Percentiles rank a stretch among this genome's conserved stretches.
Evolutionary conservation across 2,888 invertebrate species (phyloP).

Genomic region (Oligia strigilis): DNA sequence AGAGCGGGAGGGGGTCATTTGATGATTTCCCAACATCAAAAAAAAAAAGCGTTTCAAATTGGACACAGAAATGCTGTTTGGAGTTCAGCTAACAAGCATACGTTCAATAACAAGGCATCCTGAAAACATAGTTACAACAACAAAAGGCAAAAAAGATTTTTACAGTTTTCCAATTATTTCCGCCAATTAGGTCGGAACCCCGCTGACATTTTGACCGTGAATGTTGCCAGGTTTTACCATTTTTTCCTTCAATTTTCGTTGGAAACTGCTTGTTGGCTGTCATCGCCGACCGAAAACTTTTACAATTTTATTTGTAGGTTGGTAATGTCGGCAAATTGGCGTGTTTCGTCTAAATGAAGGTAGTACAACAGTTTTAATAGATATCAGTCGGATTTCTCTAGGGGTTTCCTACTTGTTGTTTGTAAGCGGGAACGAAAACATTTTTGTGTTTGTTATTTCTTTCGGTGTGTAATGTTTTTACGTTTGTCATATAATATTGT

Average conservation of each 20-base stretch:
- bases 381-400: conserved; percentile 33
- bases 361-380: conserved; percentile 15
- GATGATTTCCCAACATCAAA: too few relatives aligned
- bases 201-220: conserved; percentile 26
- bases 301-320: conserved; percentile 24
- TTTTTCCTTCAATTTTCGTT: conserved; percentile 18
- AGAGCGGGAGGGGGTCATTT: too few relatives aligned
- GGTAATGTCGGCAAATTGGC: conserved; percentile 31
- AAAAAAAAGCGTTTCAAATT: background rate
- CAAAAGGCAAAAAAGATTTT: background rate
- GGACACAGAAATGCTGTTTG: background rate
- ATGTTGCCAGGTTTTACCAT: background rate
- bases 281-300: conserved; percentile 32
- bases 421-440: background rate
- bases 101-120: background rate
- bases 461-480: background rate
- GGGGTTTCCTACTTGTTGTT: conserved; percentile 21
- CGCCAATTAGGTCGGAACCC: conserved; percentile 42
- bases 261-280: conserved; percentile 11
- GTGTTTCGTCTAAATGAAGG: conserved; percentile 7
- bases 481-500: background rate
- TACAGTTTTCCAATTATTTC: conserved; percentile 36
- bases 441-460: conserved; percentile 1
- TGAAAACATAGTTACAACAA: background rate
- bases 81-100: conserved; percentile 10